Evolutionary conservation across 1,140 invertebrate species (phyloP), one percentile per base, ranked within the genome.

Genomic region (Delia radicum): DNA sequence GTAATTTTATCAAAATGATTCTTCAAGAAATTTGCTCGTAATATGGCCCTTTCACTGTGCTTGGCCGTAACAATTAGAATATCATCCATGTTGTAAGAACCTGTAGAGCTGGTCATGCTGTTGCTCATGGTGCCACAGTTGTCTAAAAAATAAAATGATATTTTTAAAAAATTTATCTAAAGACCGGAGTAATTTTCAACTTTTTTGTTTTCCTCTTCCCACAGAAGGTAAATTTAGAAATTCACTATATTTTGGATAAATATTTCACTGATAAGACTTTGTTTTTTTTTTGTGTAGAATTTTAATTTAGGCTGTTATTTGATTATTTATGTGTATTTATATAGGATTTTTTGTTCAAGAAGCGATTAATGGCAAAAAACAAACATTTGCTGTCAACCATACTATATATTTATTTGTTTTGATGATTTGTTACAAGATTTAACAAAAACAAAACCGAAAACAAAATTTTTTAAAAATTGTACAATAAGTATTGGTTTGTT

Each of bases 1-100:
- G 92, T 93, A 78, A 94, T 93, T 87, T 94, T 93, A 80, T 94
- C 92, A 82, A 94, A 95, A 83, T 93, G 94, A 26, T 90, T 90
- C 26, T 90, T 91, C 75, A 95, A 89, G 85, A 94, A 94, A 79
- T 93, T 92, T n/a, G 92, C 92, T 92, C 94, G 94, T 10, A 93
- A 81, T 7, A 89, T 88, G 55, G 93, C 93, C 61, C 92, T 91
- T 29, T 93, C 91, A 76, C 93, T 94, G 33, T 91, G 90, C 67
- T 90, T 91, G 78, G 92, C 91, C 78, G 92, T 94, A 27, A 95
- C 86, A 81, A 95, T 93, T 29, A 94, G 87, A 33, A 95, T 93
- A 80, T 94, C 93, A 86, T 94, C 93, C 91, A 93, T 92, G 80
- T 91, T 91, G 84, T 85, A 79, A 87, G 65, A 69, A 69, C 80